Evolutionary conservation across 2,113 vertebrate genomes (phyloP).

Genomic region (Microcebus jonahi): DNA sequence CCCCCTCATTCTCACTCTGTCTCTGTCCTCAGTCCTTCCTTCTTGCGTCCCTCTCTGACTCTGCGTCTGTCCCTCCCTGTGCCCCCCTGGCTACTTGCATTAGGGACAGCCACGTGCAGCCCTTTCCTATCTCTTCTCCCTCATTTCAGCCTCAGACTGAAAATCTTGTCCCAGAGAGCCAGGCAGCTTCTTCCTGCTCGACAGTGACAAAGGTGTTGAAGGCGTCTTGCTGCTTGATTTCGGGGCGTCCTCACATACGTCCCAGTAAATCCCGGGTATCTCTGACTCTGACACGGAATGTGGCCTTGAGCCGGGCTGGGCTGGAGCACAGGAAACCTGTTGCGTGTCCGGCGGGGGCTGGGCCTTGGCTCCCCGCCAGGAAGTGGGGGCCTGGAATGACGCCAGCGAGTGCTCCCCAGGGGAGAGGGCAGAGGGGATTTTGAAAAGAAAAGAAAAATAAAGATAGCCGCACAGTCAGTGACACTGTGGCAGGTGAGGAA

Average conservation of each 20-base stretch:
- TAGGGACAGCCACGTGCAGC: no score
- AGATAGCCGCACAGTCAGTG: fast-evolving
- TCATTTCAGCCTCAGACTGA: neutral
- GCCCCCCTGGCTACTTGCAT: no score
- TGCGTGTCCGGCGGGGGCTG: neutral
- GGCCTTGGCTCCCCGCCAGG: neutral
- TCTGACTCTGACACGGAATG: neutral
- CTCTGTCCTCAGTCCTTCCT: neutral
- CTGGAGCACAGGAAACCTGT: neutral
- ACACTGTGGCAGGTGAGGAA: neutral
- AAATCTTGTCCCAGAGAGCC: neutral
- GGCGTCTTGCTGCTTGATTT: fast-evolving
- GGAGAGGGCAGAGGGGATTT: neutral
- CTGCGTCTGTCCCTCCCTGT: neutral
- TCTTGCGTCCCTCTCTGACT: neutral
- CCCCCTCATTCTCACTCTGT: neutral
- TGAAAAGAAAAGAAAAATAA: neutral
- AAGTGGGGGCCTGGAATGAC: neutral
- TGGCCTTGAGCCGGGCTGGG: neutral
- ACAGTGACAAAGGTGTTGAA: neutral
- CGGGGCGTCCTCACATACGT: fast-evolving
- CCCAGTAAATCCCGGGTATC: neutral
- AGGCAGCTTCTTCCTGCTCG: neutral
- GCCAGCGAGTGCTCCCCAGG: neutral
- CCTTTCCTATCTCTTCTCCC: neutral